Base-by-base conservation (phyloP, 2,113 vertebrate genomes). In the Syrrhaptes paradoxus region DNA sequence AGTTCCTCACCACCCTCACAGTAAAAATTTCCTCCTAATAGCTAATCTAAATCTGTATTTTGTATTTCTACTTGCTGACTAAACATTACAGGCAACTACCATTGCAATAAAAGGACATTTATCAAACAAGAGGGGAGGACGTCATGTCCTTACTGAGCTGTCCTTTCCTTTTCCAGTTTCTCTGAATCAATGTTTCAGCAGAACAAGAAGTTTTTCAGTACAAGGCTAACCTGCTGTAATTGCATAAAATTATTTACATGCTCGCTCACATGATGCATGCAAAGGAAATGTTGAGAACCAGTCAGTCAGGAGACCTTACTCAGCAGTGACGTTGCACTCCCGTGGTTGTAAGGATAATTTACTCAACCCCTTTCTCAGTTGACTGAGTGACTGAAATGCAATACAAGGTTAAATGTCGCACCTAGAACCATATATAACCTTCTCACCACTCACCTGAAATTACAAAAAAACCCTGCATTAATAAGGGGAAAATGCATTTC, bases 231-330 rank as follows among this genome's bases (percentile, higher is more conserved):
- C 36, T 86, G 54, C 72, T 92, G 82, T 59, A 85, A 28, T 74
- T 83, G 72, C 79, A 92, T 25, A 86, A 88, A 94, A 32, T 3
- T 0, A 67, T 85, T 77, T 83, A 36, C 67, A 32, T 21, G 46
- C 82, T 85, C n/a, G 4, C 45, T 76, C 78, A 70, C 83, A 55
- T 0, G 2, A 3, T n/a, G 46, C 88, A 61, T 80, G 54, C 54
- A 26, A 71, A 80, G 54, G 62, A 93, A 77, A 77, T 21, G 11
- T 91, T 91, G 52, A 82, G 61, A 95, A 21, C 45, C 65, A 63
- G 59, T n/a, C 85, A 80, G 83, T n/a, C 85, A 80, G 83, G 61
- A 90, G 38, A 59, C 67, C 83, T 94, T 93, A 81, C 43, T 93
- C 88, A 93, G 90, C 92, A 88, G 54, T 93, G 83, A 51, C 68